Conservation (phyloP, 2,888 invertebrate genomes). For the Trimorus sp. region DNA sequence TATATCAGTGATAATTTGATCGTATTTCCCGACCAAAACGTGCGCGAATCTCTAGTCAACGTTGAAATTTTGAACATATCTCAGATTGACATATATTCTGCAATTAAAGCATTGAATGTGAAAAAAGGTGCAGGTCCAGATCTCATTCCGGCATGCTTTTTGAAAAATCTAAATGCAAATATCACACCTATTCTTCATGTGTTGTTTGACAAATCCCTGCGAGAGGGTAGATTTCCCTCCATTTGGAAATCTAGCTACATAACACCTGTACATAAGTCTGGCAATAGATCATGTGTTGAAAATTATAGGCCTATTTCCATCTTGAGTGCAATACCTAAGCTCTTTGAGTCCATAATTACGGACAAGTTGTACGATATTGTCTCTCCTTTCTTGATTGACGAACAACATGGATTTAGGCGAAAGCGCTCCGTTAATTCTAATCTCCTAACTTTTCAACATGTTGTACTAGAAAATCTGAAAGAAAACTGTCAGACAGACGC, state of each 20-base stretch:
- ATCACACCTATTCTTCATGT: background rate
- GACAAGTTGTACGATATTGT: background rate
- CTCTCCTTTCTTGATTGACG: background rate
- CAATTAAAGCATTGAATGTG: background rate
- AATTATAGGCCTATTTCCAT: conserved; percentile 23
- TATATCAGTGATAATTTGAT: conserved; percentile 8
- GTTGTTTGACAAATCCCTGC: background rate
- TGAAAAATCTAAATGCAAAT: conserved; percentile 1
- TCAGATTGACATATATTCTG: background rate
- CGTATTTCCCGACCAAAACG: background rate
- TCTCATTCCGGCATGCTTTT: background rate
- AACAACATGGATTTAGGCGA: conserved; percentile 5
- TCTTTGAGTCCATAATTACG: background rate
- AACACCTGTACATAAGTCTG: conserved; percentile 19
- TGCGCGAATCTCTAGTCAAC: background rate
- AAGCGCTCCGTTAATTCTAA: conserved; percentile 1
- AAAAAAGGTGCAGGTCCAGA: conserved; percentile 6
- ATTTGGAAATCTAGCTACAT: conserved; percentile 9
- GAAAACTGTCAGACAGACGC: background rate
- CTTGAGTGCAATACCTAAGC: conserved; percentile 7
- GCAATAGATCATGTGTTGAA: background rate
- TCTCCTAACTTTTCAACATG: background rate
- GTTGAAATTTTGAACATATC: background rate
- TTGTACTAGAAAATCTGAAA: conserved; percentile 1
- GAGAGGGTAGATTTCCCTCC: background rate